phyloP scores from a whole-genome alignment of 2,113 vertebrate species.

The Crotalus helleri region DNA sequence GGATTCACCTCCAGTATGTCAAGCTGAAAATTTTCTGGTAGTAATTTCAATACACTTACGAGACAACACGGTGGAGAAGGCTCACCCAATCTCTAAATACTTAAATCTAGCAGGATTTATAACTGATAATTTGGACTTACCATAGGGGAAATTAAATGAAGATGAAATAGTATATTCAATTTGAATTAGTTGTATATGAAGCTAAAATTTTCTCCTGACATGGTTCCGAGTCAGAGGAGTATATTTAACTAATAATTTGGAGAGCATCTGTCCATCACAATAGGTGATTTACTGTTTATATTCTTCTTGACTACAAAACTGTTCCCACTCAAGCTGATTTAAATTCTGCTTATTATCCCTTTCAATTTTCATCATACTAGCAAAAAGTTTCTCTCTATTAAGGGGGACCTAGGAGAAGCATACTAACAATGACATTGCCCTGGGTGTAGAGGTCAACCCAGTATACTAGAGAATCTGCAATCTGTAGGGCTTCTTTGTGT shows the following conservation, averaged over 20 bases:
- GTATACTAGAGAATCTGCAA: not conserved
- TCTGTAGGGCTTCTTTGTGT: not conserved
- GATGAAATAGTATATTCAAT: not conserved
- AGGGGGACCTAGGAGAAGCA: not conserved
- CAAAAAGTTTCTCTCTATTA: not conserved
- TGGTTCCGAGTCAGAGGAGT: not conserved
- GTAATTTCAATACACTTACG: not conserved
- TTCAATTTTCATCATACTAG: not conserved
- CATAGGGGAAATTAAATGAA: not conserved
- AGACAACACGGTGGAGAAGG: not conserved
- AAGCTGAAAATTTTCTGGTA: too few relatives aligned
- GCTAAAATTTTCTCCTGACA: not conserved
- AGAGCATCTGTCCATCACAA: not conserved
- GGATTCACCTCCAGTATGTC: not conserved
- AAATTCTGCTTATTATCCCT: not conserved
- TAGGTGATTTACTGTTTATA: not conserved
- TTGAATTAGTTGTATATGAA: not conserved
- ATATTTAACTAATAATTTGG: not conserved
- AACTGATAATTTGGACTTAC: not conserved
- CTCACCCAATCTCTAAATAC: not conserved
- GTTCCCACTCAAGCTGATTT: not conserved
- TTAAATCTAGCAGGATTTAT: not conserved
- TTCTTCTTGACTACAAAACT: not conserved
- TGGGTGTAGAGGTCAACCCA: not conserved
- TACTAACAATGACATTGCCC: not conserved